Evolutionary conservation across 1,140 invertebrate genomes (phyloP), one percentile per base, ranked within the genome.

Genomic region (Bicyclus anynana): DNA sequence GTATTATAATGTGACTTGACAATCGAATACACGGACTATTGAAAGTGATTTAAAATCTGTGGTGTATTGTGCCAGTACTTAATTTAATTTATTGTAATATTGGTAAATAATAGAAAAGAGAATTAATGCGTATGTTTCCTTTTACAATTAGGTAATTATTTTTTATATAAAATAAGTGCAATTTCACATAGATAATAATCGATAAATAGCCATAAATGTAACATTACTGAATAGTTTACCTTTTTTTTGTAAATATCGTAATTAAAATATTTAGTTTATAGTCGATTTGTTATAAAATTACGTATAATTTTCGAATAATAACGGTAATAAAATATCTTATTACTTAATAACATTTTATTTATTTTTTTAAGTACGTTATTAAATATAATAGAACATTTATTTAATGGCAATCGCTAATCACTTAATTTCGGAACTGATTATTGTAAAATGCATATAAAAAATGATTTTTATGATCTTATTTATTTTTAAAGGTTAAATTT

Each of bases 161-260:
- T 40, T 44, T 44, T 20, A n/a, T 20, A n/a, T 44, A 21, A 47
- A 58, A 54, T 66, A 66, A 66, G 64, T 66, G 64, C 64, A 66
- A 66, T 66, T 62, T 58, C 53, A 48, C 17, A 51, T 51, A 52
- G 35, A 55, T 55, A 44, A 35, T 9, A 14, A 1, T 38, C 16
- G 12, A 27, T 27, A 26, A 51, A 44, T 61, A 61, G 53, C 59
- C 59, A 61, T 61, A 61, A 37, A 46, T 10, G 42, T 33, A 38
- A 46, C 29, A 33, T 33, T 10, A 27, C 2, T 4, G 3, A 6
- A 33, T 10, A 10, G n/a, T 33, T 33, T 33, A 33, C 7, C 5
- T 27, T 7, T 5, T 40, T 49, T 53, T 44, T 61, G 59, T 61
- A 61, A 55, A 61, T 61, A 61, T 61, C 40, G 47, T 21, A 50